These are phyloP conservation scores for Sinocyclocheilus maitianheensis DNA, from an alignment of 2,113 vertebrate species.

Conservation along the genomic window DNA sequence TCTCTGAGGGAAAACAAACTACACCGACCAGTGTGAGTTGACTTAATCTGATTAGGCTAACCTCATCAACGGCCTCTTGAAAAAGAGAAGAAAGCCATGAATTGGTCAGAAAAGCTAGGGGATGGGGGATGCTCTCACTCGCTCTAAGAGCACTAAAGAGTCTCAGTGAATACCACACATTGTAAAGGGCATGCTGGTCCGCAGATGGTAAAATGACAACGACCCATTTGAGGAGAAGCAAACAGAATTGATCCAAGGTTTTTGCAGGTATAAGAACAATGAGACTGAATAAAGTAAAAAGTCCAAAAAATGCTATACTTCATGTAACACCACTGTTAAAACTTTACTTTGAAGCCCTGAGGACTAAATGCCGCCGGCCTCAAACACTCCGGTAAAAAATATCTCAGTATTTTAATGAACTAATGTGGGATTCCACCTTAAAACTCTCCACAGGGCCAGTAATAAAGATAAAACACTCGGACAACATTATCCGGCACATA, in stretches of 20 bases:
- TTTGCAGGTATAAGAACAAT: constrained; percentile 80
- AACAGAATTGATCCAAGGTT: constrained; percentile 76
- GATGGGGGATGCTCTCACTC: constrained; percentile 70
- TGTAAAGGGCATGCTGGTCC: constrained; percentile 80
- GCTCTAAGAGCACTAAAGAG: constrained; percentile 75
- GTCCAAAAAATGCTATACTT: constrained; percentile 61
- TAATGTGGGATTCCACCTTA: constrained; percentile 64
- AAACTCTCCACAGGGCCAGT: constrained; percentile 63
- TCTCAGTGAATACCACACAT: constrained; percentile 79
- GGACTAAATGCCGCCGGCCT: constrained; percentile 40
- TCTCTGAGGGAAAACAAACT: constrained; percentile 89
- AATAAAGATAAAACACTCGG: constrained; percentile 66
- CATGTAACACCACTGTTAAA: constrained; percentile 65
- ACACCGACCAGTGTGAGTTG: constrained; percentile 84
- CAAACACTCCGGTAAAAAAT: constrained; percentile 66
- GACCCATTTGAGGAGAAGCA: constrained; percentile 77
- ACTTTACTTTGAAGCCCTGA: constrained; percentile 44
- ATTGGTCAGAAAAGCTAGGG: constrained; percentile 74
- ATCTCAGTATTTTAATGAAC: constrained; percentile 72
- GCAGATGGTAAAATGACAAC: constrained; percentile 89
- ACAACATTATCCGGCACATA: constrained; percentile 60
- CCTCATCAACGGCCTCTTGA: constrained; percentile 88
- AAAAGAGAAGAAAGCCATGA: constrained; percentile 81
- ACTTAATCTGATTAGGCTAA: constrained; percentile 96
- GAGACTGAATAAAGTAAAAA: constrained; percentile 73